These are phyloP conservation scores for Chrysemys picta DNA, from an alignment of 2,113 vertebrate genomes.

Conservation along the genomic window DNA sequence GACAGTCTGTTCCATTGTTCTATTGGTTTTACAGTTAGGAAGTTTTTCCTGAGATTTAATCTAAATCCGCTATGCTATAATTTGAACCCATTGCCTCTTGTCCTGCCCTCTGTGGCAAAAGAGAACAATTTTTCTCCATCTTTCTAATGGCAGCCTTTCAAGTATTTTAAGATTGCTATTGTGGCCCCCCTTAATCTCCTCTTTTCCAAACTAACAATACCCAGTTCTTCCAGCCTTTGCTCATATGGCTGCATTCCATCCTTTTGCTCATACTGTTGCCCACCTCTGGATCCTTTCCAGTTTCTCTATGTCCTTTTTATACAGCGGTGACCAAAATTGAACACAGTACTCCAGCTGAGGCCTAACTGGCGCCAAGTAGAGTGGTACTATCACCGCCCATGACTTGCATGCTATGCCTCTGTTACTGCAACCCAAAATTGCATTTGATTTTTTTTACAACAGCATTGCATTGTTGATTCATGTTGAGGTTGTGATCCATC, in stretches of 20 bases:
- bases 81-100: neutral
- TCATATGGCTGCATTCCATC: neutral
- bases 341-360: neutral
- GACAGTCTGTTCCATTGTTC: neutral
- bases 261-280: neutral
- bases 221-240: too few species aligned
- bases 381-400: neutral
- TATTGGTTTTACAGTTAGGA: neutral
- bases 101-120: neutral
- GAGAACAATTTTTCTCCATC: neutral
- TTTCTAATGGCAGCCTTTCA: neutral
- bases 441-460: neutral
- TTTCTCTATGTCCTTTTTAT: neutral
- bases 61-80: neutral
- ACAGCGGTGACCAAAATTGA: neutral
- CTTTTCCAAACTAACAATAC: too few species aligned
- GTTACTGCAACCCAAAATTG: neutral
- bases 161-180: neutral
- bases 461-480: neutral
- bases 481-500: neutral
- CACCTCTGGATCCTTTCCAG: neutral
- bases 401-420: neutral
- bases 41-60: neutral
- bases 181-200: too few species aligned
- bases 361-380: neutral